Evolutionary conservation across 2,113 vertebrate species (phyloP).

Genomic region (Nettapus auritus): DNA sequence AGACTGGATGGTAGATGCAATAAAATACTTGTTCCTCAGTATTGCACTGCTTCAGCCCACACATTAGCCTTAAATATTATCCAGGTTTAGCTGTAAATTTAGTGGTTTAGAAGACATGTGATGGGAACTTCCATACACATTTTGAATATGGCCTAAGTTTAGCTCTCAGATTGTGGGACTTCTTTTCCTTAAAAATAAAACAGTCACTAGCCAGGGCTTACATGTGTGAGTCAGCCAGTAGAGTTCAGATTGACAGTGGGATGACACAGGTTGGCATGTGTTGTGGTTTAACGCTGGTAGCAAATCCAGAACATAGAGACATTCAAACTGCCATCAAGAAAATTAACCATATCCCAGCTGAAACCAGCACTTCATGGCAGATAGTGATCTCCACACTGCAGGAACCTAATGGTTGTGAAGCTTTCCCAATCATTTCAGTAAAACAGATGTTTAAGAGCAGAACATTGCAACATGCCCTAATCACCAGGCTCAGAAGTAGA

Average conservation of each 20-base stretch:
- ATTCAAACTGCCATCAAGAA: not conserved
- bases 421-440: not conserved
- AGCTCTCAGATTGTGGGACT: not conserved
- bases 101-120: not conserved
- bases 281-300: not conserved
- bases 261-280: not conserved
- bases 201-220: not conserved
- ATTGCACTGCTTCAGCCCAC: not conserved
- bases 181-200: not conserved
- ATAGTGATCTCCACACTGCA: not conserved
- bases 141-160: not conserved
- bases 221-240: not conserved
- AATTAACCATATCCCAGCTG: not conserved
- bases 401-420: not conserved
- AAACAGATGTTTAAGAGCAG: not conserved
- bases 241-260: not conserved
- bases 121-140: not conserved
- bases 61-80: not conserved
- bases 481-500: not conserved
- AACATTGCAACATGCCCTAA: too few species aligned
- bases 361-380: not conserved
- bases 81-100: not conserved
- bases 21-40: not conserved
- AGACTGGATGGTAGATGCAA: not conserved
- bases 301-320: not conserved